These are phyloP conservation scores for Bos taurus DNA, from an alignment of 2,113 vertebrate genomes.

Conservation along the genomic window DNA sequence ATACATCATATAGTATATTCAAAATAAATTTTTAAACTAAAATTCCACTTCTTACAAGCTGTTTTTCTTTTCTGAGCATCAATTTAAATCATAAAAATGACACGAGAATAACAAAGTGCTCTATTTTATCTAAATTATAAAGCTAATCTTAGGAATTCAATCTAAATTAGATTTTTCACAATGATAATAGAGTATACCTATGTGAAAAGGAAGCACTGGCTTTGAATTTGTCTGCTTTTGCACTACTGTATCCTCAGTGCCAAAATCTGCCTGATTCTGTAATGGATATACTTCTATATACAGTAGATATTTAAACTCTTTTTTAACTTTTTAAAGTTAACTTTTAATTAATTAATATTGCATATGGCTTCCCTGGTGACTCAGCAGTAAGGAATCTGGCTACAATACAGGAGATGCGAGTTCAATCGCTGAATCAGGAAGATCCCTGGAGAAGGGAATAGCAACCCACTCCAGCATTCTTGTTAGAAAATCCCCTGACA, in stretches of 20 bases:
- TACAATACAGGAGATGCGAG: rapidly evolving
- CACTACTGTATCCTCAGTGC: not conserved
- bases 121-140: not conserved
- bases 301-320: not conserved
- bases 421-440: not conserved
- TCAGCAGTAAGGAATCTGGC: not conserved
- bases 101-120: not conserved
- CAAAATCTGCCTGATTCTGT: not conserved
- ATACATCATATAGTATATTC: not conserved
- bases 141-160: not conserved
- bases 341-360: not conserved
- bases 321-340: not conserved
- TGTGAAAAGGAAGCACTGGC: not conserved
- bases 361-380: not conserved
- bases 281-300: not conserved
- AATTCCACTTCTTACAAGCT: not conserved
- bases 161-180: not conserved
- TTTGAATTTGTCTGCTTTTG: not conserved
- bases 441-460: not conserved
- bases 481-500: not conserved
- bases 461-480: not conserved
- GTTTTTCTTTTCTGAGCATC: not conserved
- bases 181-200: not conserved
- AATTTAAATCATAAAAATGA: not conserved
- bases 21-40: not conserved